Evolutionary conservation across 2,113 vertebrate genomes (phyloP), one percentile per base, ranked within the genome.

Genomic region (Cheirogaleus medius): DNA sequence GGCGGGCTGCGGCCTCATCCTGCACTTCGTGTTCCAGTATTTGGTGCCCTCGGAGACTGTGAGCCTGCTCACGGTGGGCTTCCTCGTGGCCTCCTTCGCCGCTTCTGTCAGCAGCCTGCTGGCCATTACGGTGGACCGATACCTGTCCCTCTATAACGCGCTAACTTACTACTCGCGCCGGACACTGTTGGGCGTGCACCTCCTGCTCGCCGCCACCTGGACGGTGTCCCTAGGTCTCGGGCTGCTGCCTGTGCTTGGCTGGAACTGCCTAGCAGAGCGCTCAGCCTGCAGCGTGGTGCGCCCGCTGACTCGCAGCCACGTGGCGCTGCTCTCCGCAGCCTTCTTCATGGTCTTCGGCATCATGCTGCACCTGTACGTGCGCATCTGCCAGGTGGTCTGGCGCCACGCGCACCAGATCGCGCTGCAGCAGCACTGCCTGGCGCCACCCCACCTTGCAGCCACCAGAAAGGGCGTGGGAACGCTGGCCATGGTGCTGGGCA

Each of bases 301-400:
- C 42, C 99, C 99, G 29, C 98, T 99, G 97, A 99, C 99, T 49
- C 99, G 99, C 97, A 99, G 99, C 98, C 99, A 99, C 25, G 96
- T 99, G 98, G 99, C 99, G 6, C 98, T 99, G 83, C 98, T 99
- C 32, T 99, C 99, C 11, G 96, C 98, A 23, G 98, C 99, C 17
- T 99, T 99, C 98, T 99, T 99, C 4, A 97, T 98, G 76, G 99
- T 99, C 95, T 99, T 99, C 76, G 97, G 99, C 85, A 97, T 99
- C 95, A 99, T 99, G 99, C 98, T 99, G 64, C 99, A 99, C 86
- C 99, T 99, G 27, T 99, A 99, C 95, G 99, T 99, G 74, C 99
- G 99, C 98, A 99, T 99, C 98, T 99, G 99, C 98, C 99, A 99
- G 98, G 99, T 99, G 2, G 99, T 99, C 92, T 99, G 99, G 98